These are phyloP conservation scores for Drosophila neonasuta DNA, from an alignment of 2,888 invertebrate genomes.

Conservation along the genomic window DNA sequence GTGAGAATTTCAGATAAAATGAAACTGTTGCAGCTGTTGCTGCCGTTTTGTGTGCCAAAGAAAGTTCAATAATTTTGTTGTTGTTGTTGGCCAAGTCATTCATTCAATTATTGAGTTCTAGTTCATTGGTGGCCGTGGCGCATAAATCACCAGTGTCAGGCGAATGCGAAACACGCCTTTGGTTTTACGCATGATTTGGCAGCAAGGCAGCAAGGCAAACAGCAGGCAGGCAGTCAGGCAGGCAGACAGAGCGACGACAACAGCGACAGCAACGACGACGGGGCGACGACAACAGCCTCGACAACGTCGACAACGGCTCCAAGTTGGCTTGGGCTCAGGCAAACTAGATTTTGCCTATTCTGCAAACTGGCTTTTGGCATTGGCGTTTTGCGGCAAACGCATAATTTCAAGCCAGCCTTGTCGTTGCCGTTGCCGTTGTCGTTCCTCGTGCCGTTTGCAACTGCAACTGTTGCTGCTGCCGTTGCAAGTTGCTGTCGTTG, in stretches of 20 bases:
- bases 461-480: constrained; percentile 27
- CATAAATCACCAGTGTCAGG: constrained; percentile 67
- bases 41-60: constrained; percentile 70
- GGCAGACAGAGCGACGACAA: constrained; percentile 25
- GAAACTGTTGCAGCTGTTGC: constrained; percentile 28
- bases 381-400: constrained; percentile 62
- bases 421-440: constrained; percentile 33
- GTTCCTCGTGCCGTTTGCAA: constrained; percentile 27
- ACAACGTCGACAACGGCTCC: constrained; percentile 27
- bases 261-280: constrained; percentile 17
- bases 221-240: constrained; percentile 41
- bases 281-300: not conserved
- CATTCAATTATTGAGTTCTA: constrained; percentile 75
- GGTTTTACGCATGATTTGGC: constrained; percentile 73
- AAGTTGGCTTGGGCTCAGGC: constrained; percentile 61
- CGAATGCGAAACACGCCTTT: constrained; percentile 64
- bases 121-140: constrained; percentile 67
- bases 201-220: constrained; percentile 3
- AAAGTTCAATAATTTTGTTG: constrained; percentile 74
- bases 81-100: constrained; percentile 56
- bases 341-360: constrained; percentile 76
- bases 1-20: constrained; percentile 61
- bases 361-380: constrained; percentile 74
- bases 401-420: constrained; percentile 69
- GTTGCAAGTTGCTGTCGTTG: constrained; percentile 25